Conservation (phyloP, 1,140 invertebrate genomes). For the Bombus polaris region DNA sequence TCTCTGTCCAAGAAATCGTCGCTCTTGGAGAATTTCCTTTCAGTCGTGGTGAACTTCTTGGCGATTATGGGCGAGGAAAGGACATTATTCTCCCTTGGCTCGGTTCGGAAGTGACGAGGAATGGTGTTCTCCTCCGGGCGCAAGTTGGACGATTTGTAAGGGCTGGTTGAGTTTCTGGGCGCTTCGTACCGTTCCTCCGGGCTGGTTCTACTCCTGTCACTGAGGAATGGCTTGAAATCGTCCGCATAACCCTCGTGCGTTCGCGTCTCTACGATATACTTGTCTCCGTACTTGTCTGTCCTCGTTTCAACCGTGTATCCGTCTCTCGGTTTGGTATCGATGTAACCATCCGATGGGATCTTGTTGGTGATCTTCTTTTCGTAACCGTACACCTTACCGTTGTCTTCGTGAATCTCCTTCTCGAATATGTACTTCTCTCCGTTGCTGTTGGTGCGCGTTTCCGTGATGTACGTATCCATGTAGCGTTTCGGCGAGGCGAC, state of each 20-base stretch:
- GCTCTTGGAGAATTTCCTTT: conserved; percentile 77
- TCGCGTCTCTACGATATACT: conserved; percentile 84
- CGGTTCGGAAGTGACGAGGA: conserved; percentile 43
- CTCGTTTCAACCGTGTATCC: conserved; percentile 83
- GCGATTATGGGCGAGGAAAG: conserved; percentile 62
- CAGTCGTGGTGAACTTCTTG: conserved; percentile 69
- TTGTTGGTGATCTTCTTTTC: conserved; percentile 81
- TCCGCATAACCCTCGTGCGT: conserved; percentile 74
- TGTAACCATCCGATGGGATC: conserved; percentile 69
- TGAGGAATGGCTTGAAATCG: conserved; percentile 75
- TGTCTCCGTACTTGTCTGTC: conserved; percentile 82
- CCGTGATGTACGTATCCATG: conserved; percentile 80
- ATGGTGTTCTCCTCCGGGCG: conserved; percentile 37
- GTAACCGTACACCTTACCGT: conserved; percentile 79
- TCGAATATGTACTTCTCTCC: conserved; percentile 80
- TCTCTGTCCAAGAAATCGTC: conserved; percentile 75
- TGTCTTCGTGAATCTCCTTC: conserved; percentile 79
- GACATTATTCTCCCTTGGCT: conserved; percentile 48
- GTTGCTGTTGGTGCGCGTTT: conserved; percentile 79
- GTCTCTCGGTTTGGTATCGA: conserved; percentile 75
- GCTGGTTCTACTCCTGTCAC: conserved; percentile 71
- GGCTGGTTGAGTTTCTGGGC: conserved; percentile 36
- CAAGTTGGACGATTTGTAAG: conserved; percentile 54
- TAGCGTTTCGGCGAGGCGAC: conserved; percentile 78
- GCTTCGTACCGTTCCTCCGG: conserved; percentile 70